Base-by-base conservation (phyloP, 1,140 invertebrate genomes). In the Eufriesea mexicana region DNA sequence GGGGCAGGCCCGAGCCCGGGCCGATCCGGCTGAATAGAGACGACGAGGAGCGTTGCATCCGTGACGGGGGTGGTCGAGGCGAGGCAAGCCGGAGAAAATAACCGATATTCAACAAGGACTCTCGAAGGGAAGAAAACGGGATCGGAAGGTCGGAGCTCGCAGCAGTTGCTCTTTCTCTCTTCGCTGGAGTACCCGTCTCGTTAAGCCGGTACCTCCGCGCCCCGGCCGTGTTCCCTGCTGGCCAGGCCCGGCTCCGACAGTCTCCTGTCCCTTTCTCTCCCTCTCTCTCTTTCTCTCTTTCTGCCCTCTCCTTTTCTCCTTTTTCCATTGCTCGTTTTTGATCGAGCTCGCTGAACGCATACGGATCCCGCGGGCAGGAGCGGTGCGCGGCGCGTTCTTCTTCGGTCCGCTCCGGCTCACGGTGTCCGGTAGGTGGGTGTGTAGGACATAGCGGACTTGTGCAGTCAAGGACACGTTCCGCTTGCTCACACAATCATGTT, bases 361-460 rank as follows among this genome's bases (percentile, higher is more conserved):
- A 79, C 86, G 66, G 66, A 83, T 86, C 85, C 59, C 71, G 79
- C 68, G 76, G 61, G 66, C 62, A 64, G 35, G 77, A 83, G 86
- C 57, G 59, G 70, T 67, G 78, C 61, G 64, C 80, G 42, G 47
- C 51, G 59, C 74, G 78, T 85, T 85, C 73, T 59, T 83, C 47
- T 54, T 66, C 54, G 83, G 75, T 54, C 79, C 84, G 83, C 71
- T 81, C 78, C 28, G 70, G 42, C 77, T 67, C 83, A 74, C 78
- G 64, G 71, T 82, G 70, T 57, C 71, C 78, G 75, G 72, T 89
- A 88, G 86, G 84, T 87, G 86, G 89, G 88, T 88, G 86, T 90
- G 89, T 90, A 86, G 89, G 84, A 90, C 85, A 89, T 90, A 86
- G 89, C 89, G 87, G 84, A 85, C 89, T 90, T 80, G 87, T 74